Base-by-base conservation (phyloP, 1,140 invertebrate genomes). In the Coboldia fuscipes region DNA sequence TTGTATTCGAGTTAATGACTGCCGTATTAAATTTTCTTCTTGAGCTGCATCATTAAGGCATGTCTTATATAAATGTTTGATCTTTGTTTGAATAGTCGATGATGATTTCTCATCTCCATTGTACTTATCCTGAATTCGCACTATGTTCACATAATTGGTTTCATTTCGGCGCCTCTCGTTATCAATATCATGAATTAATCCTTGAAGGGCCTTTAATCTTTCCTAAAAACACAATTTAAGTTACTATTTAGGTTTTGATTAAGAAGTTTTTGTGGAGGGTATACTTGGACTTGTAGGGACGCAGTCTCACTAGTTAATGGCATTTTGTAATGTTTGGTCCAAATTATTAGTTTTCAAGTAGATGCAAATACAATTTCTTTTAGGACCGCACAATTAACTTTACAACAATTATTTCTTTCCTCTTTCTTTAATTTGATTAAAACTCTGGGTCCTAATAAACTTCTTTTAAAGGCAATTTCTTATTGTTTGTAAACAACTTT, bases 1-100 rank as follows among this genome's bases (percentile, higher is more conserved):
- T 51, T 79, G 77, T 33, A 97, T 89, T 52, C 83, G 82, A 24
- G 73, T 68, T 16, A 96, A 50, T 1, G 84, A 80, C 45, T 75
- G 72, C 18, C 85, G 57, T 12, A 94, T 60, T 2, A 83, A 57
- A 37, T 83, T 75, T 45, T 89, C 82, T 55, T 94, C 89, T 42
- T 75, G 68, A 40, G 79, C 70, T 2, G 83, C 74, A 52, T 92
- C 86, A 17, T 64, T 51, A 29, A 88, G 58, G 1, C 80, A 80
- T 18, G 72, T 67, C 48, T 75, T 80, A 42, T 86, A 83, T n/a
- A 88, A 54, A 30, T 62, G 69, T 57, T 79, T 84, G 18, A 90
- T 51, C 54, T 88, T 84, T 45, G 73, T 67, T 54, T 78, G 64
- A 39, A 53, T 58, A 50, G 52, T 45, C 50, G 56, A 55, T 46